Evolutionary conservation across 2,888 invertebrate species (phyloP).

Genomic region (Lacanobia wlatinum): DNA sequence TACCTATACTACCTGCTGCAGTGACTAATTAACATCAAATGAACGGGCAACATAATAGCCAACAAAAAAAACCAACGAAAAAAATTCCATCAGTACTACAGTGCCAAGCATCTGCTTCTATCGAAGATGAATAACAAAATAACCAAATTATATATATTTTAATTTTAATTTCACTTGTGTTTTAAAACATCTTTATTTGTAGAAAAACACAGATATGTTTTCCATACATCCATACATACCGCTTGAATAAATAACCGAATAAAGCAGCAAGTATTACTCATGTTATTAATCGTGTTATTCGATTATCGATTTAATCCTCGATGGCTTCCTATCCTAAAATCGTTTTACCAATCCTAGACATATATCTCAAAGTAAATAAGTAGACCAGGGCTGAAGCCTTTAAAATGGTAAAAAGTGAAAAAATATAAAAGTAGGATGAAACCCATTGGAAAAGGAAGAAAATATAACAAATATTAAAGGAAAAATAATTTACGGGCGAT

Average conservation of each 20-base stretch:
- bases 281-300: neutral
- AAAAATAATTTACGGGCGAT: too few species aligned
- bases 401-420: too few species aligned
- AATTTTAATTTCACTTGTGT: neutral
- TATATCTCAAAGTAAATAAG: too few species aligned
- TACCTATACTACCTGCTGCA: neutral
- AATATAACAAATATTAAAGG: too few species aligned
- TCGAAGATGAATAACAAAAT: neutral
- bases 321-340: neutral
- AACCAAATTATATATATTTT: neutral
- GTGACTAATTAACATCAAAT: neutral
- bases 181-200: constrained; percentile 9
- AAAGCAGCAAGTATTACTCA: neutral
- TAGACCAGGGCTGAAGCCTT: too few species aligned
- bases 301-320: neutral
- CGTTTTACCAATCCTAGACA: neutral
- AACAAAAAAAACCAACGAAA: too few species aligned
- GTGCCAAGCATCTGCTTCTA: neutral
- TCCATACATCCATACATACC: neutral
- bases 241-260: neutral
- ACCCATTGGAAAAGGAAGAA: too few species aligned
- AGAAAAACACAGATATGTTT: constrained; percentile 2
- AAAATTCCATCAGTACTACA: too few species aligned
- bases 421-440: too few species aligned
- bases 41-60: too few species aligned